Evolutionary conservation across 1,140 invertebrate species (phyloP).

Genomic region (Aphis gossypii): DNA sequence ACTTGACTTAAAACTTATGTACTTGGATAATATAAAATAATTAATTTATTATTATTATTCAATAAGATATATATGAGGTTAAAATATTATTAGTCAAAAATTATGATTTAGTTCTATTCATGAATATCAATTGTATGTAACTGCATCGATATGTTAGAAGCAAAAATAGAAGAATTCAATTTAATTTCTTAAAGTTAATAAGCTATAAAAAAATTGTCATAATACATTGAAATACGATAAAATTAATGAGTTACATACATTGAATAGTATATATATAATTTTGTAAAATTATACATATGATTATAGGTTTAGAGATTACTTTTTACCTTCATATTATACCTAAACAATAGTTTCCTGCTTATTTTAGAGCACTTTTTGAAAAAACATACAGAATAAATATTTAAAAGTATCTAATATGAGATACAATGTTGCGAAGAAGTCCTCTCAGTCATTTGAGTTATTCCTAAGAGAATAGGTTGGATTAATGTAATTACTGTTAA

Average conservation of each 20-base stretch:
- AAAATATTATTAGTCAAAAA: background rate
- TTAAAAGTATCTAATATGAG: too few species aligned
- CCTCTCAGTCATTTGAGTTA: too few species aligned
- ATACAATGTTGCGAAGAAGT: too few species aligned
- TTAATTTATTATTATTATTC: background rate
- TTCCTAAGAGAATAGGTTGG: too few species aligned
- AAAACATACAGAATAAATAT: background rate
- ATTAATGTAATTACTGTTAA: too few species aligned
- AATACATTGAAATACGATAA: background rate
- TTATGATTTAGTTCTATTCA: too few species aligned
- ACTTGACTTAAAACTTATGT: background rate
- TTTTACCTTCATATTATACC: too few species aligned
- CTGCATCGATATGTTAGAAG: background rate
- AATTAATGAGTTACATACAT: too few species aligned
- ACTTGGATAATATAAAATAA: background rate
- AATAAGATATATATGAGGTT: background rate
- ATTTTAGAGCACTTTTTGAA: too few species aligned
- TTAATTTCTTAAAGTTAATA: background rate
- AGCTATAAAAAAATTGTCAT: background rate
- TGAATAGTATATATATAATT: too few species aligned
- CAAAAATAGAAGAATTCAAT: background rate
- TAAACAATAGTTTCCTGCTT: too few species aligned
- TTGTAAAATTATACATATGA: too few species aligned
- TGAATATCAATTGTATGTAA: background rate
- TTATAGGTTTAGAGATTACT: background rate